Conservation (phyloP, 2,888 invertebrate species). For the Eupeodes latifasciatus region DNA sequence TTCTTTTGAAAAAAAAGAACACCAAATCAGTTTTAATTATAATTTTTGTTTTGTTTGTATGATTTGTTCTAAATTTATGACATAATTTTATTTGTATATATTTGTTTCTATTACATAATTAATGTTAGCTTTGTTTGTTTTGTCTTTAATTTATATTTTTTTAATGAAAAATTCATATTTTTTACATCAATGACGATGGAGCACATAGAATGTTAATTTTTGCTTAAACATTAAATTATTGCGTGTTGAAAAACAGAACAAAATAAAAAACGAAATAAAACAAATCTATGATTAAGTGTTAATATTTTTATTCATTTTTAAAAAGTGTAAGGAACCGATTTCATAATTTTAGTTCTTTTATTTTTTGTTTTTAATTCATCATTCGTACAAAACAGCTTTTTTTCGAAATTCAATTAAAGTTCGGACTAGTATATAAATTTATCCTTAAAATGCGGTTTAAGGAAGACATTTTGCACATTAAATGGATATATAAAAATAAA, state of each 20-base stretch:
- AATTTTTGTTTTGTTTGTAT: not conserved
- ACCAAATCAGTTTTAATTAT: slow-evolving; percentile 31
- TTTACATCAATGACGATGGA: slow-evolving; percentile 76
- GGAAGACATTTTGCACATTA: slow-evolving; percentile 67
- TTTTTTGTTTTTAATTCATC: not conserved
- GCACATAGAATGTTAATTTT: slow-evolving; percentile 70
- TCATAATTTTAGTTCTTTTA: slow-evolving; percentile 30
- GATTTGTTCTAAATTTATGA: slow-evolving; percentile 1
- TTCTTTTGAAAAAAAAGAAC: slow-evolving; percentile 30
- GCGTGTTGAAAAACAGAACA: slow-evolving; percentile 34
- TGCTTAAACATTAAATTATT: slow-evolving; percentile 67
- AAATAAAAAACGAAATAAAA: slow-evolving; percentile 21
- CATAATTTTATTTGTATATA: slow-evolving; percentile 11
- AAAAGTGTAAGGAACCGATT: slow-evolving; percentile 61
- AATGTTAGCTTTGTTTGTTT: slow-evolving; percentile 48
- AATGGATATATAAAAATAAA: slow-evolving; percentile 16
- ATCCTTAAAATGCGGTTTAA: slow-evolving; percentile 59
- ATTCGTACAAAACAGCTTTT: slow-evolving; percentile 17
- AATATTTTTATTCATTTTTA: slow-evolving; percentile 2
- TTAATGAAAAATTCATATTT: slow-evolving; percentile 67
- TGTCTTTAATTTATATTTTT: slow-evolving; percentile 31
- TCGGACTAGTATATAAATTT: slow-evolving; percentile 27
- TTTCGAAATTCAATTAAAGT: slow-evolving; percentile 28
- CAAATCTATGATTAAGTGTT: slow-evolving; percentile 13
- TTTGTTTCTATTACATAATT: slow-evolving; percentile 10